Evolutionary conservation across 37 sponge, comb jelly and placozoan species (phyloP).

Genomic region (Halisarca cf. caerulea): DNA sequence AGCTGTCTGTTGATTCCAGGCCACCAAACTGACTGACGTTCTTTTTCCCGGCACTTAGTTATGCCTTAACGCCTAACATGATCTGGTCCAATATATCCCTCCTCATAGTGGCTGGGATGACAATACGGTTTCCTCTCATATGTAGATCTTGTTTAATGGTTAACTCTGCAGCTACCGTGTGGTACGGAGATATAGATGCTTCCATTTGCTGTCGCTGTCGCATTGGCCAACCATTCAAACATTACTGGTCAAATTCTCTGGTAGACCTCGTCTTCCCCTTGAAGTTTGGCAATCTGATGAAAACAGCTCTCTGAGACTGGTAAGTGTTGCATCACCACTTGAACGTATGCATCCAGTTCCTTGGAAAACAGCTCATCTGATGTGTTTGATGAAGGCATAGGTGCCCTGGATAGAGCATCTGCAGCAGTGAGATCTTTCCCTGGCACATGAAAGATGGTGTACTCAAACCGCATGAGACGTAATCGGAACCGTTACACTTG

Average conservation of each 20-base stretch:
- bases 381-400: too few relatives aligned
- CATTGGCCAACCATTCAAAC: background rate
- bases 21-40: constrained; percentile 46
- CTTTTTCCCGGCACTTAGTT: constrained; percentile 38
- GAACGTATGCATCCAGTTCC: too few relatives aligned
- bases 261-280: background rate
- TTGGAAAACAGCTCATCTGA: too few relatives aligned
- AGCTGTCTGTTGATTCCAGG: constrained; percentile 33
- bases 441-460: too few relatives aligned
- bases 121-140: constrained; percentile 27
- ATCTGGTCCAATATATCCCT: constrained; percentile 22
- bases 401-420: too few relatives aligned
- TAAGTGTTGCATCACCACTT: too few relatives aligned
- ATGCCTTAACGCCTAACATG: constrained; percentile 36
- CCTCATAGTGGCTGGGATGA: constrained; percentile 26
- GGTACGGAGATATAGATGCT: too few relatives aligned
- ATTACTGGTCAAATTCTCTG: background rate
- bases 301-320: too few relatives aligned
- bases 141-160: constrained; percentile 5
- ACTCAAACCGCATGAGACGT: too few relatives aligned
- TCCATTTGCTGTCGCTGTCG: background rate
- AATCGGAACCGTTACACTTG: too few relatives aligned
- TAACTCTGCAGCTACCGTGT: constrained; percentile 11
- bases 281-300: background rate
- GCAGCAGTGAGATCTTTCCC: too few relatives aligned